Evolutionary conservation across 1,140 invertebrate genomes (phyloP).

Genomic region (Penaeus chinensis): DNA sequence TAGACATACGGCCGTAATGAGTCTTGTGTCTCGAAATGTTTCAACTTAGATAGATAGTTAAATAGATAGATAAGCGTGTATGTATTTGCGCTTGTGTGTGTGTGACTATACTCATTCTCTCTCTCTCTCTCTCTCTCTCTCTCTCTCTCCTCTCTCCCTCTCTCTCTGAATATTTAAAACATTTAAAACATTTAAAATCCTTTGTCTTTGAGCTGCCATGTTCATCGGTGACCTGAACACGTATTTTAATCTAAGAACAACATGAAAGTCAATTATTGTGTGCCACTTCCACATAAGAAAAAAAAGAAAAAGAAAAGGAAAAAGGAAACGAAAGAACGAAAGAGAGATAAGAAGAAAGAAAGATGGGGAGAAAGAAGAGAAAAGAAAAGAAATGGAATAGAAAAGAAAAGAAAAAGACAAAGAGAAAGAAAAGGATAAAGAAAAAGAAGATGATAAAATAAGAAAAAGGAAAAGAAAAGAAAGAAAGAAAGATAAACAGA

Average conservation of each 20-base stretch:
- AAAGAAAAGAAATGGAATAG: not conserved
- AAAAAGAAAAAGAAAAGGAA: not conserved
- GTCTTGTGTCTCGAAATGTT: too few species aligned
- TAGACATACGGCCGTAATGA: too few species aligned
- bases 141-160: too few species aligned
- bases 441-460: not conserved
- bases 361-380: not conserved
- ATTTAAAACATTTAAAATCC: too few species aligned
- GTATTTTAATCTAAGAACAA: not conserved
- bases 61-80: too few species aligned
- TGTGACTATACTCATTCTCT: too few species aligned
- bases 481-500: not conserved
- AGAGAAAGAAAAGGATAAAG: not conserved
- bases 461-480: not conserved
- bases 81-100: too few species aligned
- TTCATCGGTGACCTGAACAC: too few species aligned
- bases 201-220: too few species aligned
- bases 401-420: not conserved
- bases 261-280: not conserved
- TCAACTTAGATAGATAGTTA: too few species aligned
- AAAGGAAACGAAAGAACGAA: not conserved
- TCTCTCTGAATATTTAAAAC: too few species aligned
- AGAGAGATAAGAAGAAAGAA: not conserved
- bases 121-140: too few species aligned
- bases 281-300: not conserved